Evolutionary conservation across 2,113 vertebrate genomes (phyloP).

Genomic region (Mellivora capensis): DNA sequence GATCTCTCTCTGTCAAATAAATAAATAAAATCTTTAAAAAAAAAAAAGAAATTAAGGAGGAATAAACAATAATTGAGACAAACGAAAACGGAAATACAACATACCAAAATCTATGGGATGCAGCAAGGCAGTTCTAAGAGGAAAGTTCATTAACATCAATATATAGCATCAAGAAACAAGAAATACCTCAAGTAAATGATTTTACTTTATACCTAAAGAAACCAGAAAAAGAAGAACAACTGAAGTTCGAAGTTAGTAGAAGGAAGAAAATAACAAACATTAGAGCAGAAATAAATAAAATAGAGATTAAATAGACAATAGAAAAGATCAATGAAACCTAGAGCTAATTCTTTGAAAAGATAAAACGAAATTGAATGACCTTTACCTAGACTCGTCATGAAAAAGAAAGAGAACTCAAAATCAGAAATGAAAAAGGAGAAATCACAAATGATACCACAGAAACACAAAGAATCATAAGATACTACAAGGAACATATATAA

Average conservation of each 20-base stretch:
- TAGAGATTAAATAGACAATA: background rate
- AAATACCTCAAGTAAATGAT: background rate
- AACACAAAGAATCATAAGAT: background rate
- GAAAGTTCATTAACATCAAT: background rate
- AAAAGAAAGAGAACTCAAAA: background rate
- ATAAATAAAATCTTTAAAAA: no score
- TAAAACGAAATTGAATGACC: background rate
- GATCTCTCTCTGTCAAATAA: no score
- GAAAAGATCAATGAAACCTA: background rate
- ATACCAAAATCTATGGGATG: background rate
- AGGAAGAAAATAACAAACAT: background rate
- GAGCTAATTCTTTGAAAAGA: background rate
- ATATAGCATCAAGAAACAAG: background rate
- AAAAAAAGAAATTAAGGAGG: background rate
- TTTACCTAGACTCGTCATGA: background rate
- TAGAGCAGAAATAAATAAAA: background rate
- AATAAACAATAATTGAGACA: background rate
- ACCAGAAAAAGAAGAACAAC: background rate
- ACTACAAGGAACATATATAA: background rate
- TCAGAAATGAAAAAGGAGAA: background rate
- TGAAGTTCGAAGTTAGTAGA: background rate
- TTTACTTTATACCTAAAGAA: background rate
- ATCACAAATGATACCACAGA: background rate
- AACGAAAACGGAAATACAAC: background rate
- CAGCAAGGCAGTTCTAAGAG: background rate